These are phyloP conservation scores for Pollenia labialis DNA, from an alignment of 2,888 invertebrate genomes.

Conservation along the genomic window DNA sequence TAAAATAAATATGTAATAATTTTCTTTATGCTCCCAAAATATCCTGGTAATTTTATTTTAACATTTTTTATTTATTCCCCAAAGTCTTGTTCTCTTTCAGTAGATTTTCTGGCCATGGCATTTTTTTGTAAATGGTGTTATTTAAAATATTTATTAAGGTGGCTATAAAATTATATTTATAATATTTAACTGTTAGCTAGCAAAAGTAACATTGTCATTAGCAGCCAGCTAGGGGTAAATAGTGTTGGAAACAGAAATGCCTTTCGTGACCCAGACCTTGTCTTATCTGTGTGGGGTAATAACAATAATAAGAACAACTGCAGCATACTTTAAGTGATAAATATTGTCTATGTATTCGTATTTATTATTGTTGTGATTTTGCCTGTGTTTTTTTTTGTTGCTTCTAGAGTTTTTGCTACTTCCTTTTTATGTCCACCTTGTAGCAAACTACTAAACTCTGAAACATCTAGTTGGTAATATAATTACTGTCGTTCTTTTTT, in stretches of 20 bases:
- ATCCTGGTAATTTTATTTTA: neutral
- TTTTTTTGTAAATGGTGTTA: neutral
- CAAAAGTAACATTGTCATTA: conserved; percentile 35
- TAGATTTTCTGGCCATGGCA: neutral
- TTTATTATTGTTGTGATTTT: conserved; percentile 33
- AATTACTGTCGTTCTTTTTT: neutral
- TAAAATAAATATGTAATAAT: neutral
- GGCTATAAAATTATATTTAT: conserved; percentile 29
- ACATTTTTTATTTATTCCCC: neutral
- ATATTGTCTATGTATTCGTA: conserved; percentile 14
- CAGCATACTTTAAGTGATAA: conserved; percentile 12
- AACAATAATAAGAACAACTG: conserved; percentile 29
- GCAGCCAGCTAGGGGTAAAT: conserved; percentile 5
- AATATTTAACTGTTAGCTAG: conserved; percentile 38
- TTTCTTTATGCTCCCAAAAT: conserved; percentile 6
- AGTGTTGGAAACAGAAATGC: neutral
- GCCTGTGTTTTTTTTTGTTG: neutral
- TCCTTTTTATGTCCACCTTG: conserved; percentile 15
- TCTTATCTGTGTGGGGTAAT: conserved; percentile 35
- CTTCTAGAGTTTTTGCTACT: neutral
- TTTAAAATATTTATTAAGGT: conserved; percentile 6
- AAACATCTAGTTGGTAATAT: conserved; percentile 1
- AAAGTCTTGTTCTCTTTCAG: neutral
- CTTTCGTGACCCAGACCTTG: conserved; percentile 47
- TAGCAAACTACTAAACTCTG: neutral